Conservation (phyloP, 2,888 invertebrate species). For the Thymelicus lineola region DNA sequence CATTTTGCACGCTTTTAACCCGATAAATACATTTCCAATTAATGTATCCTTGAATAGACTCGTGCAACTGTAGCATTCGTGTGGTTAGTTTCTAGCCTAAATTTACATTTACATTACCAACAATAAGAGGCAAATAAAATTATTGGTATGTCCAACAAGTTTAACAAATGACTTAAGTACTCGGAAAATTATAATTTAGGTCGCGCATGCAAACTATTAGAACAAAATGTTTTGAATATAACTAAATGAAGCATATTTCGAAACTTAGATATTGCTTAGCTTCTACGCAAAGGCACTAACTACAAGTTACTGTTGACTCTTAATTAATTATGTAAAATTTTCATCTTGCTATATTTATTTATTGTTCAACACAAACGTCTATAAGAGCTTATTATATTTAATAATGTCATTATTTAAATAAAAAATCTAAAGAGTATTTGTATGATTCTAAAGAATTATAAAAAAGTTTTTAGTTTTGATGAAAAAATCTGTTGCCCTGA, state of each 20-base stretch:
- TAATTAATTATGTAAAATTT: no score
- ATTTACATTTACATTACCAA: conserved; percentile 25
- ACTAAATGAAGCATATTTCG: conserved; percentile 22
- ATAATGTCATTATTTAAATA: no score
- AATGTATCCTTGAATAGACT: conserved; percentile 5
- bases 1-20: no score
- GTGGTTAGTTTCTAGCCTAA: conserved; percentile 12
- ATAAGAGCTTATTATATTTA: no score
- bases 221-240: conserved; percentile 20
- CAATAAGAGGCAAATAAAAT: conserved; percentile 34
- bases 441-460: no score
- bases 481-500: no score
- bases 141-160: conserved; percentile 30
- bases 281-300: background rate
- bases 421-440: no score
- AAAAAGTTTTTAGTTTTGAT: no score
- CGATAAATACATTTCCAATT: background rate
- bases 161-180: conserved; percentile 34
- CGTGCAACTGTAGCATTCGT: conserved; percentile 15
- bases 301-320: background rate
- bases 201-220: conserved; percentile 33
- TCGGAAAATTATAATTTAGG: conserved; percentile 34
- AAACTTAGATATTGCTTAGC: conserved; percentile 16
- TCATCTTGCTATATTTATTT: no score
- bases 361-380: no score